Base-by-base conservation (phyloP, 2,113 vertebrate species). In the Micromys minutus region DNA sequence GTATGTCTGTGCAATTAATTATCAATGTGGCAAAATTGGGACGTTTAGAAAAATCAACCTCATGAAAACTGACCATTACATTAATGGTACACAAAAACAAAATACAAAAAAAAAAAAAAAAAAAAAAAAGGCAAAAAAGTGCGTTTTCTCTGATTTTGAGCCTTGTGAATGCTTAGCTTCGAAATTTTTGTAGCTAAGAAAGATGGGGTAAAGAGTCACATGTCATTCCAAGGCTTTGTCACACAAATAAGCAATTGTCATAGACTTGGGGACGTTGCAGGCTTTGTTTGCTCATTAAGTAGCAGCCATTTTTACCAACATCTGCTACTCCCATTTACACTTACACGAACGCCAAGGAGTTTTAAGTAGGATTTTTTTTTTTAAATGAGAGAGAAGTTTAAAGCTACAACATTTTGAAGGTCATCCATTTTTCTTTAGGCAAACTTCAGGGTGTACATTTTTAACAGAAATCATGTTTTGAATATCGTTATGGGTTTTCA, bases 21-120 rank as follows among this genome's bases (percentile, higher is more conserved):
- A 90, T 94, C 42, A 94, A 89, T 92, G 55, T 93, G 45, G 15
- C 8, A 55, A 74, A 69, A 94, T 87, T 55, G 10, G 95, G 69
- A 9, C 34, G 85, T 93, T 63, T 26, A 47, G 86, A 61, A 45
- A 89, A 65, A 45, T 75, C 47, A 86, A 1, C 11, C 79, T 91
- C 31, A 77, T 95, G 80, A 89, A 96, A 92, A 95, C 75, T 87
- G 17, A n/a, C 10, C 59, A 84, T 47, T 89, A 31, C 36, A 17
- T 72, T 90, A 19, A n/a, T 90, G 57, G 21, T 57, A 21, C 34
- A 75, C 34, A 95, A 69, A 91, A 92, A 5, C 36, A 90, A 95
- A 96, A 85, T n/a, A 94, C 22, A 94, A 75, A 93, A 50, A 57
- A 65, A 95, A 69, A 91, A 92, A 5, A 29, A 90, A 95, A 96